Conservation (phyloP, 2,797 vertebrate species). For the Ptychadena robeensis region DNA sequence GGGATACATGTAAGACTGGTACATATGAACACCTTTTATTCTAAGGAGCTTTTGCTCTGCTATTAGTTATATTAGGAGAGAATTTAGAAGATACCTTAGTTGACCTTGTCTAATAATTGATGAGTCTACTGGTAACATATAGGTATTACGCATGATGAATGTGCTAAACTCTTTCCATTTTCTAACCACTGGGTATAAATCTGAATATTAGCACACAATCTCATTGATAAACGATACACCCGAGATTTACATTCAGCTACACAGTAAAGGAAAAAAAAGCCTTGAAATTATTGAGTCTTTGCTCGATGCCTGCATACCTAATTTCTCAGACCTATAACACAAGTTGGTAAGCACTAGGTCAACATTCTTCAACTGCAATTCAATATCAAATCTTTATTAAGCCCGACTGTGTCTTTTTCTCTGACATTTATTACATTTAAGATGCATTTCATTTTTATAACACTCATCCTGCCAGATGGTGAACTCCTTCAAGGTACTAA, state of each 20-base stretch:
- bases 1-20: no score
- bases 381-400: slow-evolving; percentile 37
- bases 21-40: no score
- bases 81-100: not conserved
- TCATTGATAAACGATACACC: not conserved
- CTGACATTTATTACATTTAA: slow-evolving; percentile 37
- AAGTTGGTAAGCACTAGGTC: slow-evolving; percentile 10
- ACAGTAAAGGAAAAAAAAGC: not conserved
- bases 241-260: not conserved
- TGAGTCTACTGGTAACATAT: not conserved
- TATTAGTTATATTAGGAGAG: no score
- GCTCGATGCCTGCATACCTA: slow-evolving; percentile 5
- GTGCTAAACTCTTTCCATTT: not conserved
- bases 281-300: not conserved
- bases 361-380: slow-evolving; percentile 31
- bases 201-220: slow-evolving; percentile 2
- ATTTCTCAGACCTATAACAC: not conserved
- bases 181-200: slow-evolving; percentile 6
- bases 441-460: slow-evolving; percentile 52
- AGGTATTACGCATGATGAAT: not conserved
- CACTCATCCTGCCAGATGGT: slow-evolving; percentile 51
- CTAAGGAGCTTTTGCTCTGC: no score
- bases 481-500: slow-evolving; percentile 32
- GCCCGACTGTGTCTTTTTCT: slow-evolving; percentile 14
- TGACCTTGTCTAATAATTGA: slow-evolving; percentile 1